A percentile compares a stretch with the other conserved stretches of the same genome.
Evolutionary conservation across 2,888 invertebrate genomes (phyloP).

Genomic region (Asteroscopus sphinx): DNA sequence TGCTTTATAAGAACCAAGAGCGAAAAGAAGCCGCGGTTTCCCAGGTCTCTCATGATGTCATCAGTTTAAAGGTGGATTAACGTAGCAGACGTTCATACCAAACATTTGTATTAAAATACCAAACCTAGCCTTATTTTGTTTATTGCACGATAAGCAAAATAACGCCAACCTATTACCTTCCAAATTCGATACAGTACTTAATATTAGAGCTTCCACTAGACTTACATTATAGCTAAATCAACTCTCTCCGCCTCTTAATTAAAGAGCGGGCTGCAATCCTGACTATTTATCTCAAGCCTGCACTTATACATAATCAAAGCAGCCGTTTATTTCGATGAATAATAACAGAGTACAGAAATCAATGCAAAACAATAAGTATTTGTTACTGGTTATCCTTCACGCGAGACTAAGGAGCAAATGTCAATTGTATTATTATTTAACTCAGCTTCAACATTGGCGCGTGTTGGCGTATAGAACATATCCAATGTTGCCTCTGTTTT

Average conservation of each 20-base stretch:
- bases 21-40: not conserved
- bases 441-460: constrained; percentile 20
- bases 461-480: constrained; percentile 15
- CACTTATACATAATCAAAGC: constrained; percentile 30
- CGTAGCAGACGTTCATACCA: too few relatives aligned
- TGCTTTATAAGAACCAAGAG: not conserved
- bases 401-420: constrained; percentile 54
- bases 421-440: constrained; percentile 52
- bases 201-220: constrained; percentile 24
- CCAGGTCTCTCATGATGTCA: too few relatives aligned
- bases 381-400: constrained; percentile 59
- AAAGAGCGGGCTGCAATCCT: constrained; percentile 41
- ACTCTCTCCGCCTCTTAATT: constrained; percentile 29
- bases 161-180: constrained; percentile 22
- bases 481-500: constrained; percentile 5
- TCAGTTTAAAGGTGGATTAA: too few relatives aligned
- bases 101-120: constrained; percentile 9
- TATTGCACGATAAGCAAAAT: too few relatives aligned
- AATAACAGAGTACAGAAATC: constrained; percentile 39
- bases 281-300: constrained; percentile 16
- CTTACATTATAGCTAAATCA: constrained; percentile 22
- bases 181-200: constrained; percentile 38
- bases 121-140: constrained; percentile 4
- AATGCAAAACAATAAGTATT: constrained; percentile 40
- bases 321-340: constrained; percentile 18